These are phyloP conservation scores for Lasioglossum villosulum DNA, from an alignment of 2,888 invertebrate genomes.

Conservation along the genomic window DNA sequence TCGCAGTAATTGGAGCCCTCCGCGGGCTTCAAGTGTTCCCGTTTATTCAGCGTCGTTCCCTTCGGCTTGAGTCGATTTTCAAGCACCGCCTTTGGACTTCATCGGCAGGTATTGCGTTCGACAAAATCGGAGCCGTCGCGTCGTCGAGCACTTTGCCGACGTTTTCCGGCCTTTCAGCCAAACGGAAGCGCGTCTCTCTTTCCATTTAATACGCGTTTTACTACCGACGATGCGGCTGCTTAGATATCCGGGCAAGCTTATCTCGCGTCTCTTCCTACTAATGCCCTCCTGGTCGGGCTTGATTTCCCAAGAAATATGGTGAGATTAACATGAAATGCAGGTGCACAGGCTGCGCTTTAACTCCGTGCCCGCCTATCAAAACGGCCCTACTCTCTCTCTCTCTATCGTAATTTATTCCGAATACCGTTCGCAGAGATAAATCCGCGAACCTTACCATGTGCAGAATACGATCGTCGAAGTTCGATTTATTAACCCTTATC, in stretches of 20 bases:
- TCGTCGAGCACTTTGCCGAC: constrained; percentile 34
- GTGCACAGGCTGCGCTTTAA: neutral
- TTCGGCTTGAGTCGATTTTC: neutral
- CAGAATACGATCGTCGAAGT: constrained; percentile 17
- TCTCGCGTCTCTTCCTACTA: constrained; percentile 6
- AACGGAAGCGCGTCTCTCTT: constrained; percentile 43
- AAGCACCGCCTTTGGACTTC: constrained; percentile 18
- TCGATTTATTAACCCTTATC: constrained; percentile 27
- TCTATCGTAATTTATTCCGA: constrained; percentile 33
- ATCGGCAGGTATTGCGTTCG: constrained; percentile 29
- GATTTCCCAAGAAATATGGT: constrained; percentile 36
- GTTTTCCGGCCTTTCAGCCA: constrained; percentile 35
- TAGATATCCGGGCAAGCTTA: constrained; percentile 24
- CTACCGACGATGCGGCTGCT: constrained; percentile 29
- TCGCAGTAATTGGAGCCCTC: neutral
- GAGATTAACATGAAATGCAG: constrained; percentile 34
- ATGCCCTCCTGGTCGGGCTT: constrained; percentile 13
- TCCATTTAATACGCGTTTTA: constrained; percentile 49
- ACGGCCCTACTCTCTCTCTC: neutral
- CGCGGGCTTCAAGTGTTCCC: neutral
- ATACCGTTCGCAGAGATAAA: constrained; percentile 34
- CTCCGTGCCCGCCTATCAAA: constrained; percentile 9
- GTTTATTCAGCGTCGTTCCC: neutral
- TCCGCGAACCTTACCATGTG: constrained; percentile 18
- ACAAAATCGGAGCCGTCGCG: constrained; percentile 33